Base-by-base conservation (phyloP, 2,888 invertebrate species). In the Eucera pruinosa region DNA sequence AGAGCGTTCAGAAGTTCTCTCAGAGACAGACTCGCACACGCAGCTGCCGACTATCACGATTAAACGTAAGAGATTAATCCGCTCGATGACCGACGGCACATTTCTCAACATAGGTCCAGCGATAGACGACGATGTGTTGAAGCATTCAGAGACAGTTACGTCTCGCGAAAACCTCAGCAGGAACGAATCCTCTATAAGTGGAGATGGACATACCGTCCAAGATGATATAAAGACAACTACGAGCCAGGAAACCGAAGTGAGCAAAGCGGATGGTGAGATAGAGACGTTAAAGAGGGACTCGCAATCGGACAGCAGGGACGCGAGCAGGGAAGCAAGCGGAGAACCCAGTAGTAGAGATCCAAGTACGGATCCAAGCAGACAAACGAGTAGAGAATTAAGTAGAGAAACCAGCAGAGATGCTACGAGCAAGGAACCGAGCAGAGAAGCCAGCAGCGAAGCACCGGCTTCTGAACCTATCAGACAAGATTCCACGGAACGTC, bases 31-130 rank as follows among this genome's bases (percentile, higher is more conserved):
- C 30, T 92, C 92, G 6, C 93, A 93, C 65, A 77, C 86, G 3
- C 89, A 90, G n/a, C 77, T 91, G 20, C 89, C 89, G 0, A 89
- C 78, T 9, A 66, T 88, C 2, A 74, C 87, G 0, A 67, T 72
- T 0, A 84, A 88, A 72, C 93, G 93, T 48, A 92, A 89, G 75
- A 93, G 93, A 75, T 93, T 93, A 45, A 93, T 94, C 58, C 93
- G 95, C 65, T 95, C 95, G 2, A 90, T 95, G 73, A 95, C 96
- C 1, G 96, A 96, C 90, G 95, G 93, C 81, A 50, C 95, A 93
- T 71, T 94, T 93, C 84, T 94, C 92, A 77, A 94, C 93, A 76
- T 94, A 93, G 90, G 94, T 93, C 87, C 93, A 92, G 85, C 94
- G 92, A 62, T 87, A 83, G 89, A 91, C 27, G 91, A 90, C 23